Percentiles rank a stretch among this genome's conserved stretches.
Conservation (phyloP, 2,888 invertebrate genomes). For the Agrochola lota region DNA sequence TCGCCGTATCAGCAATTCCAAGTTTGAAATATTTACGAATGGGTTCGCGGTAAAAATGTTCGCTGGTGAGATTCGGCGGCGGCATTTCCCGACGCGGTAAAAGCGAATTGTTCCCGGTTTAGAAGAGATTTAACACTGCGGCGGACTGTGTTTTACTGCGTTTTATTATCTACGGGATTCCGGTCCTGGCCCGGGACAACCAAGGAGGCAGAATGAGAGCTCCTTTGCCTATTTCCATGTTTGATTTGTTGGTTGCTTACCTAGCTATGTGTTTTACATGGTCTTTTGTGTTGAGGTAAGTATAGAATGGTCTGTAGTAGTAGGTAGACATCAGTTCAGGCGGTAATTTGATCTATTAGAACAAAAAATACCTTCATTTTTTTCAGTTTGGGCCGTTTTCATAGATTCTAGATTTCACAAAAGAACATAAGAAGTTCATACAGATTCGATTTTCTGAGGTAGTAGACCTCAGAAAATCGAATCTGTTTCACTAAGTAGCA, state of each 20-base stretch:
- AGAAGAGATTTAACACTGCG: slow-evolving; percentile 72
- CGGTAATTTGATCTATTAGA: background rate
- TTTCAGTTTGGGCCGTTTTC: background rate
- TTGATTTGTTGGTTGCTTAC: slow-evolving; percentile 45
- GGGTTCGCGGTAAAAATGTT: slow-evolving; percentile 59
- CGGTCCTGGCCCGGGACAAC: slow-evolving; percentile 40
- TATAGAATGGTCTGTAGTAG: background rate
- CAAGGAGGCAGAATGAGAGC: slow-evolving; percentile 40
- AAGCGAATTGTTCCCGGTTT: slow-evolving; percentile 67
- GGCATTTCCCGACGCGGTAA: slow-evolving; percentile 62
- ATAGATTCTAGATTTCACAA: background rate
- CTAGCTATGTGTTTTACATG: background rate
- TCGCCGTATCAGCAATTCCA: slow-evolving; percentile 35
- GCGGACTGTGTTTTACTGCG: slow-evolving; percentile 65
- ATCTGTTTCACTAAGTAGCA: background rate
- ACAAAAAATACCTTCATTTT: no score
- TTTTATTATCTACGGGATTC: slow-evolving; percentile 68
- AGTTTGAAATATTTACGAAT: slow-evolving; percentile 56
- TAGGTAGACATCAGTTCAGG: background rate
- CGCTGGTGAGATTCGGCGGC: slow-evolving; percentile 56
- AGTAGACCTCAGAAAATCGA: background rate
- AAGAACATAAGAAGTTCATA: no score
- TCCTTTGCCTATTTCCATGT: slow-evolving; percentile 46
- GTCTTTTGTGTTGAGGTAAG: slow-evolving; percentile 10
- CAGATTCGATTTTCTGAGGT: no score